phyloP scores from a whole-genome alignment of 2,113 vertebrate species.

The Cyphomyrus discorhynchus region DNA sequence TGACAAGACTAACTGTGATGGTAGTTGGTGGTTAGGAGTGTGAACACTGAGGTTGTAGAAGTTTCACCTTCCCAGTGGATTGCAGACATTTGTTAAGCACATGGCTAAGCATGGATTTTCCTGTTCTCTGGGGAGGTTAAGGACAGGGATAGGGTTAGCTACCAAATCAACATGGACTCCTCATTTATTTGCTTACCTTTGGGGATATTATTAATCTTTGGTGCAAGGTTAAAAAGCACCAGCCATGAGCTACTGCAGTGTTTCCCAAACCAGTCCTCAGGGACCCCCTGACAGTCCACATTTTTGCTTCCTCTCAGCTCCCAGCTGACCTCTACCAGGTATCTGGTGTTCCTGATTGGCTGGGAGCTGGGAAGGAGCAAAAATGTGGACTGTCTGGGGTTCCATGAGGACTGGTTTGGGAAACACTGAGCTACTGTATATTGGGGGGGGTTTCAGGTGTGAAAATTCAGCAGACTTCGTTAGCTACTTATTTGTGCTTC shows the following conservation, averaged over 20 bases:
- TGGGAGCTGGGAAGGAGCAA: too few relatives aligned
- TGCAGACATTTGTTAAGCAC: not conserved
- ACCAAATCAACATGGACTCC: not conserved
- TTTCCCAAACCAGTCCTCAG: too few relatives aligned
- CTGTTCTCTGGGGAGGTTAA: not conserved
- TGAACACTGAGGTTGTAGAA: not conserved
- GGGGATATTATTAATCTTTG: not conserved
- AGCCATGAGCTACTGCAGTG: not conserved
- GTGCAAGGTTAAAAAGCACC: not conserved
- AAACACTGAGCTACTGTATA: not conserved
- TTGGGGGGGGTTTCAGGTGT: not conserved
- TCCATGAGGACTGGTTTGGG: too few relatives aligned
- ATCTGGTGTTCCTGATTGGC: too few relatives aligned
- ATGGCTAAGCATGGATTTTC: not conserved
- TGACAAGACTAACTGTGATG: not conserved
- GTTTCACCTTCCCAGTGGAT: not conserved
- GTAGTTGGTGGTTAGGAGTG: not conserved
- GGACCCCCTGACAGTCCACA: too few relatives aligned
- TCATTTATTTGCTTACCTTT: not conserved
- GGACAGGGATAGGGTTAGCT: not conserved
- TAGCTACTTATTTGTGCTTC: not conserved
- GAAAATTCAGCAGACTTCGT: not conserved
- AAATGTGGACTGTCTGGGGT: too few relatives aligned
- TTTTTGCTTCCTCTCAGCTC: too few relatives aligned
- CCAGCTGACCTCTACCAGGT: too few relatives aligned